A percentile compares a stretch with the other conserved stretches of the same genome.
phyloP scores from a whole-genome alignment of 2,888 invertebrate species.

The Noctuana brunneofusca region DNA sequence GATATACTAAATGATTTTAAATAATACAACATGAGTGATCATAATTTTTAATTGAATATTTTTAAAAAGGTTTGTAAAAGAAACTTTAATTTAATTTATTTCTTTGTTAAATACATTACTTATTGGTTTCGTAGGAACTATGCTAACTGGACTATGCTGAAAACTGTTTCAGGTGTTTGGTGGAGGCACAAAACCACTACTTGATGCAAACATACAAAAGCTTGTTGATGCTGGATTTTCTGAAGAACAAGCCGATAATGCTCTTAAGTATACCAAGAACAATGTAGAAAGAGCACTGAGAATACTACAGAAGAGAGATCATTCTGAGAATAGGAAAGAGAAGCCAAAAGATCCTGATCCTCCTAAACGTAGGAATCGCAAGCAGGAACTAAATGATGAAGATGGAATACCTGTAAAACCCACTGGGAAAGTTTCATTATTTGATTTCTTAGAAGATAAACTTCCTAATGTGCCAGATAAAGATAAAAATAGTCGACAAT shows the following conservation, averaged over 20 bases:
- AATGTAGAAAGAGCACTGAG: conserved; percentile 89
- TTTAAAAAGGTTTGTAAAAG: too few species aligned
- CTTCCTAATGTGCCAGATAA: conserved; percentile 83
- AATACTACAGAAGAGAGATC: conserved; percentile 84
- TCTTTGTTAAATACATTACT: too few species aligned
- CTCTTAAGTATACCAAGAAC: conserved; percentile 87
- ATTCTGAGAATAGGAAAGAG: conserved; percentile 74
- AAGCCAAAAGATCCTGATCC: conserved; percentile 69
- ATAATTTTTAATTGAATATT: too few species aligned
- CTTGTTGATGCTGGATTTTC: conserved; percentile 91
- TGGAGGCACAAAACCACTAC: conserved; percentile 85
- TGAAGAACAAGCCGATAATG: conserved; percentile 89
- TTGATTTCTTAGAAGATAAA: conserved; percentile 92
- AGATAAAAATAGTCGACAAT: conserved; percentile 63
- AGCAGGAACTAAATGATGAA: conserved; percentile 76
- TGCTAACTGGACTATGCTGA: background rate
- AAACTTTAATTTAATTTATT: too few species aligned
- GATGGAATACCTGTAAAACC: conserved; percentile 87
- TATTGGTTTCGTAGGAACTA: too few species aligned
- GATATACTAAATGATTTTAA: too few species aligned
- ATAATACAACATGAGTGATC: too few species aligned
- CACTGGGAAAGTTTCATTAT: conserved; percentile 90
- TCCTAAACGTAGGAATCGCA: conserved; percentile 75
- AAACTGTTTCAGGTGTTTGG: conserved; percentile 79
- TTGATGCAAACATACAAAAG: conserved; percentile 90